A percentile compares a stretch with the other conserved stretches of the same genome.
These are phyloP conservation scores for Hormiphora californensis DNA, from an alignment of 37 sponge, comb jelly and placozoan species.

Conservation along the genomic window DNA sequence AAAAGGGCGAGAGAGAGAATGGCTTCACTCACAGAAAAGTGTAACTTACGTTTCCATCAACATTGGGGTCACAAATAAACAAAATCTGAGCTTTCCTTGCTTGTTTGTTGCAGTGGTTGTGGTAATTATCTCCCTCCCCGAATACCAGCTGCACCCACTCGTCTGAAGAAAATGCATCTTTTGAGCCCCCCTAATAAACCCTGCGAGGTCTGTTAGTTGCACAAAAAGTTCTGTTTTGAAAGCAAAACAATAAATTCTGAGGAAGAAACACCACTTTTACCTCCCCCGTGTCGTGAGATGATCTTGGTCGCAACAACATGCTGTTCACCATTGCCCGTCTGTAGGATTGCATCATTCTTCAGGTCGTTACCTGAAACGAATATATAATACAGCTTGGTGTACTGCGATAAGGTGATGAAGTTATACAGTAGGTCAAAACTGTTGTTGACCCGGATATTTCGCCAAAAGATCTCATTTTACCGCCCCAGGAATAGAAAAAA, in stretches of 20 bases:
- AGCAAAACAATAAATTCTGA: not conserved
- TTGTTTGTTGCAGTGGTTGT: not conserved
- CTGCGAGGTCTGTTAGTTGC: too few species aligned
- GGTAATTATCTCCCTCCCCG: constrained; percentile 1
- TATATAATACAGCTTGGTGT: too few species aligned
- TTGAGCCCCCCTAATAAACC: too few species aligned
- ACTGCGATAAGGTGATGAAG: too few species aligned
- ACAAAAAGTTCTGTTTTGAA: too few species aligned
- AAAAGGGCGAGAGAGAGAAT: not conserved
- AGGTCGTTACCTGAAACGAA: too few species aligned
- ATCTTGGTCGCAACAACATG: constrained; percentile 23
- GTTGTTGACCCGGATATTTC: too few species aligned
- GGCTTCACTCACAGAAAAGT: not conserved
- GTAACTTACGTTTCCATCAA: constrained; percentile 11
- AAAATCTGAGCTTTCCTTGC: constrained; percentile 29
- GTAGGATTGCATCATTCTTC: constrained; percentile 8
- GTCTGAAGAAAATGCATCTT: too few species aligned
- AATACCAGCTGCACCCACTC: not conserved
- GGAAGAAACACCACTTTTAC: not conserved
- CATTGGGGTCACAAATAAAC: constrained; percentile 8
- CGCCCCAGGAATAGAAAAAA: too few species aligned
- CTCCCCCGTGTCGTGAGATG: not conserved
- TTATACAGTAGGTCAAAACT: too few species aligned
- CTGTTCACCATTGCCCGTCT: not conserved
- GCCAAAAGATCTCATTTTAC: too few species aligned